A percentile compares a stretch with the other conserved stretches of the same genome.
Conservation (phyloP, 2,797 vertebrate species). For the Mus caroli region DNA sequence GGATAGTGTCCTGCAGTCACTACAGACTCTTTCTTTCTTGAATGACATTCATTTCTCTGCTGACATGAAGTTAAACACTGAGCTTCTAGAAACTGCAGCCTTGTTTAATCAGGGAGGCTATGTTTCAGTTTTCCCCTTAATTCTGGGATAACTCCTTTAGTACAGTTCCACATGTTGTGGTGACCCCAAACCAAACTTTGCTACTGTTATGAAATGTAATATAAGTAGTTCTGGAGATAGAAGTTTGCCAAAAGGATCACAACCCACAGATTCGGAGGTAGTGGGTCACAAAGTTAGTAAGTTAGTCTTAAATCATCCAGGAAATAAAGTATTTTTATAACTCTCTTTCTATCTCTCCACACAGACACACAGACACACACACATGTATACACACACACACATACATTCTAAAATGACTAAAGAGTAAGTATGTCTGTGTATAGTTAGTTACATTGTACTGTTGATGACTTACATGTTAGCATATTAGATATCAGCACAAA, state of each 20-base stretch:
- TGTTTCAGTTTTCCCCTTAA: conserved; percentile 3
- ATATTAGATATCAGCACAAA: neutral
- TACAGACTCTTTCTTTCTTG: neutral
- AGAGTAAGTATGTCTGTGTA: neutral
- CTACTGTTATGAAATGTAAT: neutral
- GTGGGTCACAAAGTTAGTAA: neutral
- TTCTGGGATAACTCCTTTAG: neutral
- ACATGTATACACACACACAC: neutral
- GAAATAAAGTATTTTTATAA: conserved; percentile 1
- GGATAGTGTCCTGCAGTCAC: neutral
- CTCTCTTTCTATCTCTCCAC: too few relatives aligned
- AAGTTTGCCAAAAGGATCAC: neutral
- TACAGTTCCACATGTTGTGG: neutral
- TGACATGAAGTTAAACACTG: neutral
- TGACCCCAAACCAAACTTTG: neutral
- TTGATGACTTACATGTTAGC: neutral
- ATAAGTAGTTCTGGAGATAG: neutral
- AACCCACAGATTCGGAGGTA: neutral
- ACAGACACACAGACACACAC: too few relatives aligned
- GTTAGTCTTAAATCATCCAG: neutral
- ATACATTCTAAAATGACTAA: conserved; percentile 10
- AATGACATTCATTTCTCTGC: neutral
- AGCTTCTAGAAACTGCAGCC: neutral
- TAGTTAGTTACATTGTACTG: neutral
- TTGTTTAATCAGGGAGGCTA: neutral